Evolutionary conservation across 2,113 vertebrate genomes (phyloP).

Genomic region (Galemys pyrenaicus): DNA sequence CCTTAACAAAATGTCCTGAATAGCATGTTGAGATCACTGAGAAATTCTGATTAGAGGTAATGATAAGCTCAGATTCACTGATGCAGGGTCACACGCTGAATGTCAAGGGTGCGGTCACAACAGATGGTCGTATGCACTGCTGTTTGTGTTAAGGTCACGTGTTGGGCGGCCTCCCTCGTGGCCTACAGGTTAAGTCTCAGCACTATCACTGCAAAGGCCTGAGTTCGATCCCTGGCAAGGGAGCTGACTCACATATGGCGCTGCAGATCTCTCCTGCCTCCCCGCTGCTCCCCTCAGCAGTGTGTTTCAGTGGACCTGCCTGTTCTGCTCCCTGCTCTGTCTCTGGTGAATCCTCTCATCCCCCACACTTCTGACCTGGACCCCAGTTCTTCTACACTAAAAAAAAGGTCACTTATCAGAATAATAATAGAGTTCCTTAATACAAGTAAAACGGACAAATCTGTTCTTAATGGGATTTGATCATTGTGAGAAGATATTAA

Average conservation of each 20-base stretch:
- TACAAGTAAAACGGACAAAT: constrained; percentile 6
- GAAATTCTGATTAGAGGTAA: not conserved
- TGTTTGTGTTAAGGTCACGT: constrained; percentile 9
- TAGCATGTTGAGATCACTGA: constrained; percentile 8
- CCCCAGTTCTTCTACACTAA: too few relatives aligned
- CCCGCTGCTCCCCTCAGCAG: too few relatives aligned
- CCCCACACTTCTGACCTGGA: too few relatives aligned
- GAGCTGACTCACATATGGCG: too few relatives aligned
- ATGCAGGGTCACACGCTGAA: not conserved
- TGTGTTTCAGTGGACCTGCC: too few relatives aligned
- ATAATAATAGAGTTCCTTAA: not conserved
- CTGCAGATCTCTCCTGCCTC: too few relatives aligned
- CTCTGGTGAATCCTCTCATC: too few relatives aligned
- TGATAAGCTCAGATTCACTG: not conserved
- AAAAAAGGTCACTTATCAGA: too few relatives aligned
- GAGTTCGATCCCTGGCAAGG: too few relatives aligned
- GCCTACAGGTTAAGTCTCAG: too few relatives aligned
- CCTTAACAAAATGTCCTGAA: not conserved
- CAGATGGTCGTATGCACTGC: not conserved
- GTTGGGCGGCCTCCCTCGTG: not conserved
- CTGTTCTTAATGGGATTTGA: not conserved
- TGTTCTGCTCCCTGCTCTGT: too few relatives aligned
- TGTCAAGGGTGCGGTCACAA: not conserved
- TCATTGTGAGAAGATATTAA: not conserved
- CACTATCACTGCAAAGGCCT: too few relatives aligned